Conservation (phyloP, 2,888 invertebrate genomes). For the Patella caerulea region DNA sequence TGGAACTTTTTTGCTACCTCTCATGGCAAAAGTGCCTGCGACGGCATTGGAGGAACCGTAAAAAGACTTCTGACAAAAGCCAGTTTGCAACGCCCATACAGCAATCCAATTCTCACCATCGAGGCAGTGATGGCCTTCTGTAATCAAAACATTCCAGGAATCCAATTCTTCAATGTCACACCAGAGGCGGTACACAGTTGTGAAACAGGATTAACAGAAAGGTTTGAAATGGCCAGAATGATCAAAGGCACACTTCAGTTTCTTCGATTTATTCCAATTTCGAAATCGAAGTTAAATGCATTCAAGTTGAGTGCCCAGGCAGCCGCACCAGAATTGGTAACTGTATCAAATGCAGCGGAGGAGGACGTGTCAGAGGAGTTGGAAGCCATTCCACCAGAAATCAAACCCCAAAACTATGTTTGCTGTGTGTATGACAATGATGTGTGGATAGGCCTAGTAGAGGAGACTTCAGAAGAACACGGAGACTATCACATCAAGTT, state of each 20-base stretch:
- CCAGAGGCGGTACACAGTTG: neutral
- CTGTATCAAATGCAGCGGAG: neutral
- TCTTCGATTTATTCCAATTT: neutral
- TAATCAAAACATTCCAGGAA: constrained; percentile 7
- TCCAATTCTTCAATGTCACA: constrained; percentile 12
- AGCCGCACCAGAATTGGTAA: neutral
- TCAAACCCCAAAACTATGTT: constrained; percentile 4
- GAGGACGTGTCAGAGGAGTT: neutral
- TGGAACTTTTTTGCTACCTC: constrained; percentile 13
- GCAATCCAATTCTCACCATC: neutral
- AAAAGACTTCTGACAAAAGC: constrained; percentile 12
- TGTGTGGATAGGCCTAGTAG: constrained; percentile 4
- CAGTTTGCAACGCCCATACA: constrained; percentile 19
- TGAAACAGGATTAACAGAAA: neutral
- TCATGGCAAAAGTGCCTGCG: constrained; percentile 23
- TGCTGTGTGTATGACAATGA: constrained; percentile 10
- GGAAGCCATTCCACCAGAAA: neutral
- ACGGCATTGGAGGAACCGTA: constrained; percentile 19
- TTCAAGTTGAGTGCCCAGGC: neutral
- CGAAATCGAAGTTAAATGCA: neutral
- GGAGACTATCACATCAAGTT: neutral
- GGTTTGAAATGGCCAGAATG: constrained; percentile 5
- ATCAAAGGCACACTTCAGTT: neutral
- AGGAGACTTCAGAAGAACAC: constrained; percentile 13
- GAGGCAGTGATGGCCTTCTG: constrained; percentile 12